These are phyloP conservation scores for Enteromius radiatus DNA, from an alignment of 2,797 vertebrate species.

Conservation along the genomic window DNA sequence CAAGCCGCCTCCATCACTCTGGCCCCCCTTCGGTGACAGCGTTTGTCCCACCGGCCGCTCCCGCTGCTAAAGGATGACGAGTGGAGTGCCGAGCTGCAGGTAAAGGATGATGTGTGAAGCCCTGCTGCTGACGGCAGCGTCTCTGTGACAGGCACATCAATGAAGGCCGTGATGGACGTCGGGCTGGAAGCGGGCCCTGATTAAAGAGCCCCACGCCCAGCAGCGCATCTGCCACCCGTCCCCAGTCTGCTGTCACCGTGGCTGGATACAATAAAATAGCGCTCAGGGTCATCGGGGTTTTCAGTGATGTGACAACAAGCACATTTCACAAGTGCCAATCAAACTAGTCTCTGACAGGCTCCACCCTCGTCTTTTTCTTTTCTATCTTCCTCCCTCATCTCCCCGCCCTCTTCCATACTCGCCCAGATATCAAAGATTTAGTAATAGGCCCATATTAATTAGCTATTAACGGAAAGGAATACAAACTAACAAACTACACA, in stretches of 20 bases:
- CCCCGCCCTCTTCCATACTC: neutral
- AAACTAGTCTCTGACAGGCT: conserved; percentile 45
- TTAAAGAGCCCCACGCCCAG: conserved; percentile 52
- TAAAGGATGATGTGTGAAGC: conserved; percentile 45
- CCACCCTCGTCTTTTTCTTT: conserved; percentile 3
- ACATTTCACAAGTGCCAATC: conserved; percentile 47
- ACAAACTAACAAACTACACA: neutral
- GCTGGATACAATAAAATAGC: conserved; percentile 45
- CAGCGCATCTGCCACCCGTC: conserved; percentile 32
- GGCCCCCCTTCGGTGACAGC: conserved; percentile 28
- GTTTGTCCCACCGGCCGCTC: conserved; percentile 44
- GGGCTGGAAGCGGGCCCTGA: conserved; percentile 48
- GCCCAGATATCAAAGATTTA: neutral
- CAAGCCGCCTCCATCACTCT: conserved; percentile 38
- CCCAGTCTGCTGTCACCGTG: conserved; percentile 29
- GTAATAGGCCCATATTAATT: neutral
- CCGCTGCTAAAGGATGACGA: conserved; percentile 41
- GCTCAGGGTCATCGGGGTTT: conserved; percentile 50
- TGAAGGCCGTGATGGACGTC: conserved; percentile 52
- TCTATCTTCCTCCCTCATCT: neutral
- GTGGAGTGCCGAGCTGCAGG: conserved; percentile 23
- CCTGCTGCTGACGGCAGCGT: conserved; percentile 24
- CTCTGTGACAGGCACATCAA: conserved; percentile 54
- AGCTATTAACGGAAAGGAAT: neutral
- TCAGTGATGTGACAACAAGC: conserved; percentile 53